phyloP scores from a whole-genome alignment of 2,113 vertebrate genomes.

The Callospermophilus lateralis region DNA sequence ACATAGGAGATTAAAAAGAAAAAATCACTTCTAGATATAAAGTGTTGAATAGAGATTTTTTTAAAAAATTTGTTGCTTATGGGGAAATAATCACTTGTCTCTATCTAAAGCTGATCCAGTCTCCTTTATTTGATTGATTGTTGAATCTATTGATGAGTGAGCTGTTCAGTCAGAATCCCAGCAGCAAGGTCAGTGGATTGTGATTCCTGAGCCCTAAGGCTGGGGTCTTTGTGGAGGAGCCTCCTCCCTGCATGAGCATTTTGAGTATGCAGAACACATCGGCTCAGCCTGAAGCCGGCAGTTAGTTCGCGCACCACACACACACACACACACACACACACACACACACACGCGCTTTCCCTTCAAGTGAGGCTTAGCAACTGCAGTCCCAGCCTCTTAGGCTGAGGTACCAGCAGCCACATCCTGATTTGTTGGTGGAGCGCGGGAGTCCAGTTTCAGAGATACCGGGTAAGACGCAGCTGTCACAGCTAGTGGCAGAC shows the following conservation, averaged over 20 bases:
- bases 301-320: conserved; percentile 69
- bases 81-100: neutral
- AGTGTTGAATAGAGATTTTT: conserved; percentile 5
- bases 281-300: conserved; percentile 84
- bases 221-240: conserved; percentile 80
- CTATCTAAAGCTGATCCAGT: neutral
- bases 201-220: conserved; percentile 78
- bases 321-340: neutral
- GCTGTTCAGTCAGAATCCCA: conserved; percentile 68
- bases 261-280: conserved; percentile 87
- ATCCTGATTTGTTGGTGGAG: conserved; percentile 77
- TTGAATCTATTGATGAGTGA: conserved; percentile 79
- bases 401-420: conserved; percentile 75
- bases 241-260: conserved; percentile 78
- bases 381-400: conserved; percentile 82
- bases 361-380: conserved; percentile 85
- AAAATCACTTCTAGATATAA: conserved; percentile 32
- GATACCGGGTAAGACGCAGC: conserved; percentile 76
- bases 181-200: conserved; percentile 84
- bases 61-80: neutral
- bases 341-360: conserved; percentile 72
- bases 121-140: conserved; percentile 75
- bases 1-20: neutral
- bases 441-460: conserved; percentile 82
- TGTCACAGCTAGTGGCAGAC: conserved; percentile 78